Percentiles rank a stretch among this genome's conserved stretches.
phyloP scores from a whole-genome alignment of 2,797 vertebrate species.

The Eulemur albifrons region DNA sequence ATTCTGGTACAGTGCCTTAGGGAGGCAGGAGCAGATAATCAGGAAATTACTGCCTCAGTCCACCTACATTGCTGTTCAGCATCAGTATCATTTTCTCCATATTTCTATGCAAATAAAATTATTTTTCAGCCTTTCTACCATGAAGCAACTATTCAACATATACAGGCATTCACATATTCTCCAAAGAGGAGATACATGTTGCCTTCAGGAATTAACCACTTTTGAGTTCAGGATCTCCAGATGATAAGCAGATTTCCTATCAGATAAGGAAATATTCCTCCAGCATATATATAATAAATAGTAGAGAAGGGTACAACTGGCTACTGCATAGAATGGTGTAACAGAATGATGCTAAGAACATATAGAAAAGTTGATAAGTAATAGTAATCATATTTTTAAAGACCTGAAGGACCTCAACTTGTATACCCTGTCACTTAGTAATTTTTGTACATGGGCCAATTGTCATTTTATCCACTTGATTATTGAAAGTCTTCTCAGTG shows the following conservation, averaged over 20 bases:
- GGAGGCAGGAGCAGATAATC: neutral
- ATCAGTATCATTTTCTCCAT: neutral
- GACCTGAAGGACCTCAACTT: neutral
- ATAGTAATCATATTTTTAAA: neutral
- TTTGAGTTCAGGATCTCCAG: neutral
- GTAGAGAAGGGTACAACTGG: neutral
- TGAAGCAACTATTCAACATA: neutral
- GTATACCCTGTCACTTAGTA: neutral
- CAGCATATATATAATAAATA: neutral
- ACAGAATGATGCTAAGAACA: neutral
- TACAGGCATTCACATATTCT: neutral
- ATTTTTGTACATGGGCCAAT: neutral
- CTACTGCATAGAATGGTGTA: neutral
- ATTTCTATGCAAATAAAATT: neutral
- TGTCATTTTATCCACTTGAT: neutral
- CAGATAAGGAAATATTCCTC: neutral
- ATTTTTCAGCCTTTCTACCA: neutral
- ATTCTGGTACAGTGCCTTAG: neutral
- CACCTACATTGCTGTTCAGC: neutral
- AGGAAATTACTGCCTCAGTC: neutral
- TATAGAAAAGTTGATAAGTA: neutral
- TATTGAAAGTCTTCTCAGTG: neutral
- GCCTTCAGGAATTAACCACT: too few relatives aligned
- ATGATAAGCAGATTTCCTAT: neutral
- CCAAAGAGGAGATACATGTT: neutral